Base-by-base conservation (phyloP, 2,113 vertebrate species). In the Epinephelus lanceolatus region DNA sequence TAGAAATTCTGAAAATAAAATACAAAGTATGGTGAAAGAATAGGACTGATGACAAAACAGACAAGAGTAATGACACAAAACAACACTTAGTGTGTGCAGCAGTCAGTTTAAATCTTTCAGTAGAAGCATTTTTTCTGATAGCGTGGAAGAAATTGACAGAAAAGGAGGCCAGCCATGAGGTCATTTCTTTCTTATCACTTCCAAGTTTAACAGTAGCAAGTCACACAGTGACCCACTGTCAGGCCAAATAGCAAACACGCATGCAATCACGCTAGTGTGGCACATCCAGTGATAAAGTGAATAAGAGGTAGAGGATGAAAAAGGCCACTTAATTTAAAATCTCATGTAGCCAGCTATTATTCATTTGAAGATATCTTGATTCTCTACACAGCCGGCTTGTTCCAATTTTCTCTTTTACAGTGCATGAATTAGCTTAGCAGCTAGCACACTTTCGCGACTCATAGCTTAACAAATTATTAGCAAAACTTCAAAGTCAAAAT, bases 171-270 rank as follows among this genome's bases (percentile, higher is more conserved):
- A 27, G 27, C 4, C 23, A 3, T 33, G 53, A 77, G 45, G 15
- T 9, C 0, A 14, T 77, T 7, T 71, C 17, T 78, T 21, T 91
- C 55, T 88, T 89, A 88, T 84, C 86, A 19, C 76, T 60, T 57
- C 19, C 49, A 30, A 45, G 4, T 78, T 85, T 59, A 63, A 53
- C 57, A 51, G 73, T 76, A 80, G 69, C 30, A 79, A 9, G 78
- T 77, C 84, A 55, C 51, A 59, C 51, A 12, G 49, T 90, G 77
- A 91, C 71, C 62, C 57, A 19, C 3, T 21, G 49, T 11, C 12
- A 65, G 81, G 69, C 30, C 61, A 88, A 78, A 90, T 85, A 61
- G 66, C 63, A 83, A 45, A 71, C 55, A 14, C 17, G 15, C 4
- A 15, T 23, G 42, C 65, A 14, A 71, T 83, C 68, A 51, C 33